Percentiles rank a stretch among this genome's conserved stretches.
phyloP scores from a whole-genome alignment of 2,797 vertebrate species.

The Knipowitschia caucasica region DNA sequence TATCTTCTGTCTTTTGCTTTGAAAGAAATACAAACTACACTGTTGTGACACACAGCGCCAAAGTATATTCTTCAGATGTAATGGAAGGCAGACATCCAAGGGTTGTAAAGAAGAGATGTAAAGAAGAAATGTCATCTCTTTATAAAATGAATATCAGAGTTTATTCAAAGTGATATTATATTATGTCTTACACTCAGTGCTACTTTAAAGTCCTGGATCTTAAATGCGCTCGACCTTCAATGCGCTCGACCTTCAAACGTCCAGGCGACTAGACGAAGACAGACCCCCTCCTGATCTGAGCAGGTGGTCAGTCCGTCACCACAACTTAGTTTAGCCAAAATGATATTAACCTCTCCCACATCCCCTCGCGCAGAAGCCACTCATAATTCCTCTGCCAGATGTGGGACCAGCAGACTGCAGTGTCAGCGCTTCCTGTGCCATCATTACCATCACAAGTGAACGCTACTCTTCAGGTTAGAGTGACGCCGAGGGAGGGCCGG shows the following conservation, averaged over 20 bases:
- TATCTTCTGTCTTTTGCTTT: too few species aligned
- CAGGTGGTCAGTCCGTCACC: slow-evolving; percentile 68
- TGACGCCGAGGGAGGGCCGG: slow-evolving; percentile 26
- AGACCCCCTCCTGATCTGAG: slow-evolving; percentile 59
- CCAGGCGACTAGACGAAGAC: slow-evolving; percentile 37
- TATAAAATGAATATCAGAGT: too few species aligned
- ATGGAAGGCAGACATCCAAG: too few species aligned
- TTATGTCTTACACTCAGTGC: too few species aligned
- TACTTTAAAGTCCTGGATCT: slow-evolving; percentile 9
- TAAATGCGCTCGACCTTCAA: too few species aligned
- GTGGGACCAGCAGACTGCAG: slow-evolving; percentile 58
- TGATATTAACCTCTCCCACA: slow-evolving; percentile 68
- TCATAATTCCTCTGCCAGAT: slow-evolving; percentile 66
- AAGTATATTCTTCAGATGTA: too few species aligned
- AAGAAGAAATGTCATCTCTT: not conserved
- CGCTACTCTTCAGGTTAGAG: slow-evolving; percentile 30
- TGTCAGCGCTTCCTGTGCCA: slow-evolving; percentile 54
- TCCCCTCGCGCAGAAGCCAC: slow-evolving; percentile 50
- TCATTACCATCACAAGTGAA: slow-evolving; percentile 51
- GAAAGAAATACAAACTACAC: too few species aligned
- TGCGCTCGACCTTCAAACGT: slow-evolving; percentile 56
- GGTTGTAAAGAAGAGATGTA: too few species aligned
- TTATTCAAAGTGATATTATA: too few species aligned
- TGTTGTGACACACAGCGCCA: too few species aligned
- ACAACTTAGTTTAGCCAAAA: slow-evolving; percentile 59